A percentile compares a stretch with the other conserved stretches of the same genome.
phyloP scores from a whole-genome alignment of 2,888 invertebrate species.

The Coremacera marginata region DNA sequence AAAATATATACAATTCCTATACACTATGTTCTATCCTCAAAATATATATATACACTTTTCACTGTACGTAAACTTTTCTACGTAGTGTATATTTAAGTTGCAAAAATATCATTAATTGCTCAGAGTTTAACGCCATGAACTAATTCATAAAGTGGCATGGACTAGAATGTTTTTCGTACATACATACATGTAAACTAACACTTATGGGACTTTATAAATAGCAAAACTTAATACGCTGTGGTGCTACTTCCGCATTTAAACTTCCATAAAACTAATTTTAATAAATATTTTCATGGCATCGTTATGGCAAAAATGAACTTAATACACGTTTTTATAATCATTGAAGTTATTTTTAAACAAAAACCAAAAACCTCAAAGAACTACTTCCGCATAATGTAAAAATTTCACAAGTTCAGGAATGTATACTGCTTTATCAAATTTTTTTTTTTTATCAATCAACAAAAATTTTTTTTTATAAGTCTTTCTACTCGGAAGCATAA shows the following conservation, averaged over 20 bases:
- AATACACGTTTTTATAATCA: background rate
- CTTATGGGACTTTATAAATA: background rate
- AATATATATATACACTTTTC: too few relatives aligned
- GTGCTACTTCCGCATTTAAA: conserved; percentile 27
- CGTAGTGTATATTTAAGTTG: too few relatives aligned
- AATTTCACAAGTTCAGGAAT: background rate
- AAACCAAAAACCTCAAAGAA: background rate
- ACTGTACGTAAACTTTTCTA: too few relatives aligned
- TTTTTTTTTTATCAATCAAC: background rate
- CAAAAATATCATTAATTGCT: background rate
- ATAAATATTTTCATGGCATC: background rate
- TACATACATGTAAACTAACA: conserved; percentile 12
- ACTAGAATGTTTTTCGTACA: background rate
- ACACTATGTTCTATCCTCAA: too few relatives aligned
- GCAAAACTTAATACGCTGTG: background rate
- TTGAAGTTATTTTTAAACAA: background rate
- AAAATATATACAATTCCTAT: too few relatives aligned
- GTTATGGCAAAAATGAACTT: background rate
- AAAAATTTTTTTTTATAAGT: background rate
- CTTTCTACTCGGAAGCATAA: background rate
- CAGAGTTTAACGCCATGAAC: too few relatives aligned
- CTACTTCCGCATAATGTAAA: conserved; percentile 16
- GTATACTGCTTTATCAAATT: background rate
- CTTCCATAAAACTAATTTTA: background rate
- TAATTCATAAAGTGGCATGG: too few relatives aligned